Conservation (phyloP, 2,888 invertebrate species). For the Thymelicus lineola region DNA sequence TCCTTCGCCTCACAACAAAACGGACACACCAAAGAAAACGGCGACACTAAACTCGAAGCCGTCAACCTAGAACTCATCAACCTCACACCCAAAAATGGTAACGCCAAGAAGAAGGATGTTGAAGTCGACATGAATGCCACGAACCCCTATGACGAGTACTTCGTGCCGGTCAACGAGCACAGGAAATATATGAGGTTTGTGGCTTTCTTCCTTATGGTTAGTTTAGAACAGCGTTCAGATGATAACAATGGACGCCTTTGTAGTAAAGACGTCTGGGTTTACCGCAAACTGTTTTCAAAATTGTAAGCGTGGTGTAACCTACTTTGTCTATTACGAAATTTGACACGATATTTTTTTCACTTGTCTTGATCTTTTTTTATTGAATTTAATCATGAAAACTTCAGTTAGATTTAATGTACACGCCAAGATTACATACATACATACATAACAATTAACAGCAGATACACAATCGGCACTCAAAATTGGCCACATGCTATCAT, state of each 20-base stretch:
- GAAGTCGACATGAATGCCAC: slow-evolving; percentile 87
- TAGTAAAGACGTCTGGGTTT: slow-evolving; percentile 19
- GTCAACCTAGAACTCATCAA: slow-evolving; percentile 93
- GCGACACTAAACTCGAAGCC: slow-evolving; percentile 86
- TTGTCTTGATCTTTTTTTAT: neutral
- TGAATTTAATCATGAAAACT: neutral
- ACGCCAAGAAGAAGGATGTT: slow-evolving; percentile 87
- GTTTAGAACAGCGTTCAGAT: slow-evolving; percentile 9
- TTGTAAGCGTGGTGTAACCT: slow-evolving; percentile 11
- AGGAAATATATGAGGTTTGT: slow-evolving; percentile 92
- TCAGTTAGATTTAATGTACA: neutral
- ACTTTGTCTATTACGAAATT: slow-evolving; percentile 12
- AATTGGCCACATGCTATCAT: too few species aligned
- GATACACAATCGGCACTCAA: too few species aligned
- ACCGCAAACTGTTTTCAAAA: slow-evolving; percentile 28
- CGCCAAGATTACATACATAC: too few species aligned
- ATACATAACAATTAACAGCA: too few species aligned
- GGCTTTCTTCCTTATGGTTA: slow-evolving; percentile 20
- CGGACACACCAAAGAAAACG: slow-evolving; percentile 74
- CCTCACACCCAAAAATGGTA: slow-evolving; percentile 86
- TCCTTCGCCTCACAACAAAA: slow-evolving; percentile 79
- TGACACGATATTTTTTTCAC: neutral
- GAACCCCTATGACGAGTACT: slow-evolving; percentile 93
- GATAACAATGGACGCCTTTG: slow-evolving; percentile 31
- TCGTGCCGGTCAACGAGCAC: slow-evolving; percentile 94